A percentile compares a stretch with the other conserved stretches of the same genome.
These are phyloP conservation scores for Dasyornis broadbenti DNA, from an alignment of 2,113 vertebrate species.

Conservation along the genomic window DNA sequence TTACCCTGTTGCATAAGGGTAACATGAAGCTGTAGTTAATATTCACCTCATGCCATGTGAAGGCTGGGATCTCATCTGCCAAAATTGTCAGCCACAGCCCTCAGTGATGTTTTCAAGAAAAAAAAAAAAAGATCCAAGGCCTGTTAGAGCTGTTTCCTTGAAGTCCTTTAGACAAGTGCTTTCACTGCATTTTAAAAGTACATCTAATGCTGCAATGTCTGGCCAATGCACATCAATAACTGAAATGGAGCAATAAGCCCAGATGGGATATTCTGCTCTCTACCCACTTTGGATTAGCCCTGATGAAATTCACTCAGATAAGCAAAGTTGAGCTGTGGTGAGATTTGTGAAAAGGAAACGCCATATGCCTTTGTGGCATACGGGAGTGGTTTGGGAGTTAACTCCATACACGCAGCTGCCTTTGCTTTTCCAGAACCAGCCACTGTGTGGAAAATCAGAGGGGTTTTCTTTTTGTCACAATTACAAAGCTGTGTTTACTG, in stretches of 20 bases:
- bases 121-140: background rate
- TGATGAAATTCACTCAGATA: background rate
- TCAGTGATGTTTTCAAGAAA: background rate
- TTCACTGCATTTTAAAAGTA: slow-evolving; percentile 2
- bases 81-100: background rate
- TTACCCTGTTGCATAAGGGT: slow-evolving; percentile 28
- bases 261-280: background rate
- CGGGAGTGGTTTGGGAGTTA: background rate
- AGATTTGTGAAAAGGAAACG: background rate
- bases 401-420: background rate
- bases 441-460: background rate
- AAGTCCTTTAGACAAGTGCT: background rate
- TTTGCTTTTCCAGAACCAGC: background rate
- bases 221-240: background rate
- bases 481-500: background rate
- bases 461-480: background rate
- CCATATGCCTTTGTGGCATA: too few relatives aligned
- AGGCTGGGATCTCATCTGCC: slow-evolving; percentile 33
- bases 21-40: background rate
- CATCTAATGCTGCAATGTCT: background rate
- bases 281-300: background rate
- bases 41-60: slow-evolving; percentile 33
- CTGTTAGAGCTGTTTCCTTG: background rate
- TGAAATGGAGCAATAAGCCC: background rate
- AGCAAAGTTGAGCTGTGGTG: background rate